These are phyloP conservation scores for Basileuterus tristriatus DNA, from an alignment of 2,797 vertebrate species.

Conservation along the genomic window DNA sequence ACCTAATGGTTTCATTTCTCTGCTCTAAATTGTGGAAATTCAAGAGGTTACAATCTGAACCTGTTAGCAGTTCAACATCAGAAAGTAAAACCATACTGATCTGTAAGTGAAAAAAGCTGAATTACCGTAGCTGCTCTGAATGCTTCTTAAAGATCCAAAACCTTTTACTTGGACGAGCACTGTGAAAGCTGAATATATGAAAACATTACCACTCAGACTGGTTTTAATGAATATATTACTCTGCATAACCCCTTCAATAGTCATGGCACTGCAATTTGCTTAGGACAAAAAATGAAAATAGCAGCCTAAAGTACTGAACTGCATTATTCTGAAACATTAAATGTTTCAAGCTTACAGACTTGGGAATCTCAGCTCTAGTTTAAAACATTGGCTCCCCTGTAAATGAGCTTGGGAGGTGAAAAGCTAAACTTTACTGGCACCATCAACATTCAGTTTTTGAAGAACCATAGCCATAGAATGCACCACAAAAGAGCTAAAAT, in stretches of 20 bases:
- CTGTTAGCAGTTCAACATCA: neutral
- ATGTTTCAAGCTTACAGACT: neutral
- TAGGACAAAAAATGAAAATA: neutral
- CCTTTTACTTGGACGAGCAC: conserved; percentile 85
- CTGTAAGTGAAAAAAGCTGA: neutral
- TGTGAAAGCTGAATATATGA: conserved; percentile 86
- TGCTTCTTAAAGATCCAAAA: conserved; percentile 83
- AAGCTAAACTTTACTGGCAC: neutral
- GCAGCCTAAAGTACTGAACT: neutral
- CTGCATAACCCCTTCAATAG: neutral
- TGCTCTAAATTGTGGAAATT: neutral
- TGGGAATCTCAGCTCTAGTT: neutral
- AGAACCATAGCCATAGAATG: neutral
- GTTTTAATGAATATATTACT: neutral
- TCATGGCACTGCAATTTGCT: neutral
- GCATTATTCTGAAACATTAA: neutral
- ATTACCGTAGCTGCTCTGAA: conserved; percentile 82
- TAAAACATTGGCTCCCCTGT: neutral
- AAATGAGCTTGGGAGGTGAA: neutral
- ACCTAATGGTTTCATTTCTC: neutral
- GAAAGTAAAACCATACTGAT: neutral
- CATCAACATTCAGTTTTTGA: neutral
- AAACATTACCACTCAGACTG: neutral
- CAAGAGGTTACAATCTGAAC: neutral
- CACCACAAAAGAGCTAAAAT: neutral